phyloP scores from a whole-genome alignment of 92 coral and sea anemone genomes.

The Epizoanthus ramosus region DNA sequence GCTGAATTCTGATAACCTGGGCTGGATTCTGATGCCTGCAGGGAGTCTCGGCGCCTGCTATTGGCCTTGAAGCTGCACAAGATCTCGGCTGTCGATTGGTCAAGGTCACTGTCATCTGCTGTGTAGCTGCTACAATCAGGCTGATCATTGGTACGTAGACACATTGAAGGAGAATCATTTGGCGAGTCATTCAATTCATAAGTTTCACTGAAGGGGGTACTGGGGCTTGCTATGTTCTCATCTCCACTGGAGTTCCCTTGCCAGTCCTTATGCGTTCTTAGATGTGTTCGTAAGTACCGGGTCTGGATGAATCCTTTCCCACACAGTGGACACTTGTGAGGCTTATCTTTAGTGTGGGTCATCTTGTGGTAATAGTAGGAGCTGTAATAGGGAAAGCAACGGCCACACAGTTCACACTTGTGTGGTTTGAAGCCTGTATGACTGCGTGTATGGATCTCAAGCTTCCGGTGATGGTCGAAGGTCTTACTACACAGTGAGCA shows the following conservation, averaged over 20 bases:
- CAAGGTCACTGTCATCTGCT: constrained; percentile 48
- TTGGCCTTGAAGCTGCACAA: constrained; percentile 77
- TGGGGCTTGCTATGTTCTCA: constrained; percentile 55
- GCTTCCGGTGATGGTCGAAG: constrained; percentile 85
- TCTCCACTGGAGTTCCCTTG: constrained; percentile 61
- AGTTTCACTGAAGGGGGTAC: constrained; percentile 47
- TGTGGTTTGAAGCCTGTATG: constrained; percentile 93
- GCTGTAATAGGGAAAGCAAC: constrained; percentile 90
- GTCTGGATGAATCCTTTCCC: constrained; percentile 94
- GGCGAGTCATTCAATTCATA: constrained; percentile 30
- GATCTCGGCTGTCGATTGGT: constrained; percentile 81
- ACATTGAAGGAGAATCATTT: constrained; percentile 7
- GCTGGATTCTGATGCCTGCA: background rate
- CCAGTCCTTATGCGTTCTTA: constrained; percentile 78
- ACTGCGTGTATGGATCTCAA: constrained; percentile 89
- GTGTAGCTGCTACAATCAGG: background rate
- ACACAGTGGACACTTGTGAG: constrained; percentile 87
- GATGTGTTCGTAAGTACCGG: constrained; percentile 79
- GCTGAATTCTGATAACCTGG: background rate
- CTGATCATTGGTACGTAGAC: constrained; percentile 4
- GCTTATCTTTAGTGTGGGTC: constrained; percentile 94
- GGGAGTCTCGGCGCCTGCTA: constrained; percentile 37
- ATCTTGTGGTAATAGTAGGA: constrained; percentile 90
- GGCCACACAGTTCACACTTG: constrained; percentile 88
- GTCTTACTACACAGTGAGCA: constrained; percentile 82